phyloP scores from a whole-genome alignment of 1,140 invertebrate species.

The Neotoxoptera formosana region DNA sequence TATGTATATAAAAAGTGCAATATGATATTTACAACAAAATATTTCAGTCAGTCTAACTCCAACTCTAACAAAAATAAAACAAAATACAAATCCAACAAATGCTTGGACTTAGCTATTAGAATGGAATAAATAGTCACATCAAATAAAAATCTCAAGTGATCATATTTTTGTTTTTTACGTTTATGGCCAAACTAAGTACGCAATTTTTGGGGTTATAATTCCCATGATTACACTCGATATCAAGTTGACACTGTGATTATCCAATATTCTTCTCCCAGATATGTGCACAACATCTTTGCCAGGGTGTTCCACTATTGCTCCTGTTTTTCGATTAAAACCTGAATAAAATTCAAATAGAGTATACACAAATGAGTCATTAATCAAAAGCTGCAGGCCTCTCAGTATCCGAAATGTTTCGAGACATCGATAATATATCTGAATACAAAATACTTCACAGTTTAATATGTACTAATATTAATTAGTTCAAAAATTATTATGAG shows the following conservation, averaged over 20 bases:
- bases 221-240: conserved; percentile 80
- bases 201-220: conserved; percentile 75
- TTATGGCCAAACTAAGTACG: conserved; percentile 72
- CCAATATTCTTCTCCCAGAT: conserved; percentile 78
- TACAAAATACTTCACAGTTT: too few species aligned
- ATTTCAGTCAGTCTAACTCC: conserved; percentile 23
- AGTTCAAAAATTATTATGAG: too few species aligned
- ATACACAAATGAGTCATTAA: too few species aligned
- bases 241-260: conserved; percentile 91
- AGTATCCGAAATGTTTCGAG: too few species aligned
- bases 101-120: conserved; percentile 4
- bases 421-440: too few species aligned
- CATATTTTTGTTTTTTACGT: neutral
- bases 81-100: neutral
- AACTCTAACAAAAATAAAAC: neutral
- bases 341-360: conserved; percentile 60
- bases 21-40: conserved; percentile 27
- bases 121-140: conserved; percentile 37
- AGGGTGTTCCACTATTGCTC: conserved; percentile 77
- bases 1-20: conserved; percentile 19
- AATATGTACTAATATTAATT: too few species aligned
- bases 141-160: conserved; percentile 24
- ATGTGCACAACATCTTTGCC: conserved; percentile 78
- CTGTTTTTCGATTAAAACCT: conserved; percentile 74
- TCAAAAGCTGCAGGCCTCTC: too few species aligned